Percentiles rank a stretch among this genome's conserved stretches.
These are phyloP conservation scores for Catharus minimus DNA, from an alignment of 2,113 vertebrate species.

Conservation along the genomic window DNA sequence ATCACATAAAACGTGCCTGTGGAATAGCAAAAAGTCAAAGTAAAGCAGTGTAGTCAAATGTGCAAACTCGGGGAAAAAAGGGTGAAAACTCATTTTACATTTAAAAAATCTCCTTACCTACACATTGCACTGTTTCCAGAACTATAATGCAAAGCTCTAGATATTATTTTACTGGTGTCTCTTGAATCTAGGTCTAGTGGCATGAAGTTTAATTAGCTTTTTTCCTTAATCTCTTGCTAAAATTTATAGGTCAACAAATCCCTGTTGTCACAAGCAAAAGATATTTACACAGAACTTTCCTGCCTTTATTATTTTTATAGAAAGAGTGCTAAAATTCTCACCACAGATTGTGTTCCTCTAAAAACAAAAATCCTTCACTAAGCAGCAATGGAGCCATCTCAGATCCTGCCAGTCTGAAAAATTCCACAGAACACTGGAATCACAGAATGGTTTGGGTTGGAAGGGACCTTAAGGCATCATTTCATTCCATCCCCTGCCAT, in stretches of 20 bases:
- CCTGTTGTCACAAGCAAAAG: background rate
- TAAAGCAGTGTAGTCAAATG: background rate
- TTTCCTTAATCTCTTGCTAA: background rate
- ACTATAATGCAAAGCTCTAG: background rate
- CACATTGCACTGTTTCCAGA: background rate
- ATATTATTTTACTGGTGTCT: background rate
- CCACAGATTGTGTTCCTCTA: background rate
- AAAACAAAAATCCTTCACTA: background rate
- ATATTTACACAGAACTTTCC: background rate
- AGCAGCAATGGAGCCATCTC: background rate
- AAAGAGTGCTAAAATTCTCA: background rate
- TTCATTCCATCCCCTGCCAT: background rate
- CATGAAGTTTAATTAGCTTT: background rate
- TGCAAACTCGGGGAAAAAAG: background rate
- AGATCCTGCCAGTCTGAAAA: background rate
- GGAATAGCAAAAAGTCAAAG: fast-evolving
- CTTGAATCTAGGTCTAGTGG: background rate
- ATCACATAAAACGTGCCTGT: background rate
- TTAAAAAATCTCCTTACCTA: too few relatives aligned
- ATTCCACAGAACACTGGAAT: background rate
- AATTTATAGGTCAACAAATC: conserved; percentile 14
- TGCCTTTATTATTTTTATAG: background rate
- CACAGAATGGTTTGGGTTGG: background rate
- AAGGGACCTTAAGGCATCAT: background rate
- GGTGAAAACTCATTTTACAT: background rate